Percentiles rank a stretch among this genome's conserved stretches.
Conservation (phyloP, 2,888 invertebrate species). For the Chymomyza fuscimana region DNA sequence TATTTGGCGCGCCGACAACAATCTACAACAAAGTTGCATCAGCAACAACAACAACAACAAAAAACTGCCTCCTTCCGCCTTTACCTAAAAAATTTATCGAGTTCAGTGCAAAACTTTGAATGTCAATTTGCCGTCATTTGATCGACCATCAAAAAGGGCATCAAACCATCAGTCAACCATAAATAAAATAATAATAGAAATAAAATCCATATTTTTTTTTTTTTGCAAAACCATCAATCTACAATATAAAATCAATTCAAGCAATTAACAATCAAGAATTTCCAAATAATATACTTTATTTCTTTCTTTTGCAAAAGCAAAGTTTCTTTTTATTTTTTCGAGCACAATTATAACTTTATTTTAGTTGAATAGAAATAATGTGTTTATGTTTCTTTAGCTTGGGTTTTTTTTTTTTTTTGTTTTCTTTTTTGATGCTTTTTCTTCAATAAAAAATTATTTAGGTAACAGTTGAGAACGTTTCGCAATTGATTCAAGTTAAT, state of each 20-base stretch:
- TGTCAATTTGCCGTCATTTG: slow-evolving; percentile 3
- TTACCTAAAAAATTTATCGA: neutral
- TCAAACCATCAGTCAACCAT: neutral
- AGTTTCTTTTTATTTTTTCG: no score
- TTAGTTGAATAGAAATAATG: no score
- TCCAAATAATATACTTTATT: neutral
- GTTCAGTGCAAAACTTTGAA: neutral
- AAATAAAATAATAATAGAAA: neutral
- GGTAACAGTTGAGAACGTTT: no score
- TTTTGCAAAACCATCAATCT: neutral
- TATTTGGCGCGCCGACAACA: slow-evolving; percentile 27
- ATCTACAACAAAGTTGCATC: neutral
- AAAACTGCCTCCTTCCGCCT: neutral
- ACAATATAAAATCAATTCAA: neutral
- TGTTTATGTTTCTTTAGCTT: no score
- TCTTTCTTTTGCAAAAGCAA: no score
- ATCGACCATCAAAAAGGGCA: neutral
- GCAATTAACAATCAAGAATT: neutral
- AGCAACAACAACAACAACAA: neutral
- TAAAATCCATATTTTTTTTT: neutral
- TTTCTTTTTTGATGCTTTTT: no score
- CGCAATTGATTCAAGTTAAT: no score
- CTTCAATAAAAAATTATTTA: no score
- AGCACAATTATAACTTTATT: no score
- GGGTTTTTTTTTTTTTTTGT: no score